phyloP scores from a whole-genome alignment of 1,140 invertebrate genomes.

The Temnothorax curvispinosus region DNA sequence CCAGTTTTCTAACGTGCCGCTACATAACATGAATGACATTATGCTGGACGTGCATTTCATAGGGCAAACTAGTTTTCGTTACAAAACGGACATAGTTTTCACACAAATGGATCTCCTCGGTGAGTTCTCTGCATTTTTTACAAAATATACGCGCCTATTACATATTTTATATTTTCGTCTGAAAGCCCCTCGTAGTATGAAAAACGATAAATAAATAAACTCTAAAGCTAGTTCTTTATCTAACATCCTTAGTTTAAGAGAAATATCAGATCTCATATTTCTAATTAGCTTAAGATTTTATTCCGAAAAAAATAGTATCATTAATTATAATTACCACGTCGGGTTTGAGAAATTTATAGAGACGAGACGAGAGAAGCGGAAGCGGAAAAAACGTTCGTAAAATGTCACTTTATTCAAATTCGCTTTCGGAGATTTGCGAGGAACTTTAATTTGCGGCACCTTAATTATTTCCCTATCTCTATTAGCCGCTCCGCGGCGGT shows the following conservation, averaged over 20 bases:
- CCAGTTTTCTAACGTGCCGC: conserved; percentile 46
- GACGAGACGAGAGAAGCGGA: not conserved
- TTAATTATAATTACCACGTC: not conserved
- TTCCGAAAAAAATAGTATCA: not conserved
- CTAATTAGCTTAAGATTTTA: not conserved
- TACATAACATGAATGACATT: conserved; percentile 26
- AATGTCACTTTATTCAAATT: conserved; percentile 40
- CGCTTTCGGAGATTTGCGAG: conserved; percentile 9
- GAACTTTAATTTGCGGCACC: conserved; percentile 51
- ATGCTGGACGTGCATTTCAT: conserved; percentile 59
- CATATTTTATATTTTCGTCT: not conserved
- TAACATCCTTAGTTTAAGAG: not conserved
- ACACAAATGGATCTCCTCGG: conserved; percentile 57
- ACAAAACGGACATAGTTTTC: conserved; percentile 61
- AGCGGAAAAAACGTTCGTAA: conserved; percentile 22
- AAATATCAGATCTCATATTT: not conserved
- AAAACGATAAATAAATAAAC: not conserved
- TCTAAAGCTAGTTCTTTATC: not conserved
- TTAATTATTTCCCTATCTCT: conserved; percentile 61
- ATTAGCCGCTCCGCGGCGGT: conserved; percentile 21
- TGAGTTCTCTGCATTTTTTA: conserved; percentile 28
- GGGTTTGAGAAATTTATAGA: conserved; percentile 8
- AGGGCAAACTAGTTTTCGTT: conserved; percentile 62
- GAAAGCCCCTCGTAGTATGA: not conserved
- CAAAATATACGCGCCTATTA: not conserved